A percentile compares a stretch with the other conserved stretches of the same genome.
Conservation (phyloP, 2,888 invertebrate species). For the Lasioglossum lativentre region DNA sequence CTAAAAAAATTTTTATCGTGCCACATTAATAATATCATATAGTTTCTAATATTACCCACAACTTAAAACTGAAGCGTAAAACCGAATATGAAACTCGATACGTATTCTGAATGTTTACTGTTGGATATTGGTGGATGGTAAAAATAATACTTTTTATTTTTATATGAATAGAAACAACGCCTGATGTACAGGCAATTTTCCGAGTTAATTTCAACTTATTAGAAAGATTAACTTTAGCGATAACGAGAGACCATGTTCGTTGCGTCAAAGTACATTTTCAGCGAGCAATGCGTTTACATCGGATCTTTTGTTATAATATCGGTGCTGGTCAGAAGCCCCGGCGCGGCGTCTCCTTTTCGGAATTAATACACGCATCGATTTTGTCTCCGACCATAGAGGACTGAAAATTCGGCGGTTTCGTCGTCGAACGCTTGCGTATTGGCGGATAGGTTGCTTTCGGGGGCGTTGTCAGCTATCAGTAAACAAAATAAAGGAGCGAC, state of each 20-base stretch:
- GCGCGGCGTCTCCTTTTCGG: constrained; percentile 2
- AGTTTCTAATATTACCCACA: no score
- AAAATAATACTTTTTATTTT: no score
- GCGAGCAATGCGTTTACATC: background rate
- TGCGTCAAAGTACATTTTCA: no score
- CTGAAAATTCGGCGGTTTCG: constrained; percentile 51
- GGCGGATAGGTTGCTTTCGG: constrained; percentile 48
- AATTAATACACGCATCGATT: constrained; percentile 34
- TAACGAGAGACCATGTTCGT: no score
- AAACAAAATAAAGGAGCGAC: constrained; percentile 67
- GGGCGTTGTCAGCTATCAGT: constrained; percentile 60
- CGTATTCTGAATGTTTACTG: no score
- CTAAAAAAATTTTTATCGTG: no score
- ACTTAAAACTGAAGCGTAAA: no score
- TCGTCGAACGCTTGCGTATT: constrained; percentile 28
- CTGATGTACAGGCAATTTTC: no score
- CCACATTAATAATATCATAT: no score
- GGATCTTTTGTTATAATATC: background rate
- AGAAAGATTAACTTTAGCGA: no score
- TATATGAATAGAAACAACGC: background rate
- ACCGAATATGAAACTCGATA: no score
- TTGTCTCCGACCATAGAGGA: background rate
- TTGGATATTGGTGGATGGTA: no score
- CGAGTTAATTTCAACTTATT: background rate
- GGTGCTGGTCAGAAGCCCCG: background rate